Conservation (phyloP, 1,140 invertebrate genomes). For the Saxidomus purpurata region DNA sequence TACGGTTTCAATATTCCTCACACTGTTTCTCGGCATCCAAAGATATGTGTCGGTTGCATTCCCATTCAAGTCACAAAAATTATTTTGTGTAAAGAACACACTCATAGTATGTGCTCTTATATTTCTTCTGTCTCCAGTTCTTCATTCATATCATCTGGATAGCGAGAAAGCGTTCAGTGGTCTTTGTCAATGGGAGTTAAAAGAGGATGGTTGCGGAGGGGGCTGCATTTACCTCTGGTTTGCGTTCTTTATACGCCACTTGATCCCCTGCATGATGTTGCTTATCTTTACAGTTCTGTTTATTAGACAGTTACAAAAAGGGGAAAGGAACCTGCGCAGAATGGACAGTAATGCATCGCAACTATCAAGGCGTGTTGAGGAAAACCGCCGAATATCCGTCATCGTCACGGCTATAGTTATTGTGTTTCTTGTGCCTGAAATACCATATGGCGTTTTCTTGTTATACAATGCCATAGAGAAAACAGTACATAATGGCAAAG, state of each 20-base stretch:
- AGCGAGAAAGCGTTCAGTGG: conserved; percentile 16
- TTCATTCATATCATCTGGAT: too few species aligned
- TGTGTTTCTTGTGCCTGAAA: conserved; percentile 57
- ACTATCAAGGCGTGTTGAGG: not conserved
- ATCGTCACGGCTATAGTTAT: conserved; percentile 42
- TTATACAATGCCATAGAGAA: too few species aligned
- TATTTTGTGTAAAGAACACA: not conserved
- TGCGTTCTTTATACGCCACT: too few species aligned
- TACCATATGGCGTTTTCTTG: too few species aligned
- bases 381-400: not conserved
- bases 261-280: not conserved
- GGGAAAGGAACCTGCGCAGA: not conserved
- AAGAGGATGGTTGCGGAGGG: not conserved
- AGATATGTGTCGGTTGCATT: too few species aligned
- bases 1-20: too few species aligned
- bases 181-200: conserved; percentile 18
- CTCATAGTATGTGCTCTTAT: conserved; percentile 10
- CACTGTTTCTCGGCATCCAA: too few species aligned
- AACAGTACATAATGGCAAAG: too few species aligned
- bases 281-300: conserved; percentile 34
- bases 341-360: not conserved
- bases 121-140: not conserved
- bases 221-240: too few species aligned
- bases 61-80: not conserved
- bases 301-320: conserved; percentile 10